phyloP scores from a whole-genome alignment of 2,888 invertebrate genomes.

The Pediacus dermestoides region DNA sequence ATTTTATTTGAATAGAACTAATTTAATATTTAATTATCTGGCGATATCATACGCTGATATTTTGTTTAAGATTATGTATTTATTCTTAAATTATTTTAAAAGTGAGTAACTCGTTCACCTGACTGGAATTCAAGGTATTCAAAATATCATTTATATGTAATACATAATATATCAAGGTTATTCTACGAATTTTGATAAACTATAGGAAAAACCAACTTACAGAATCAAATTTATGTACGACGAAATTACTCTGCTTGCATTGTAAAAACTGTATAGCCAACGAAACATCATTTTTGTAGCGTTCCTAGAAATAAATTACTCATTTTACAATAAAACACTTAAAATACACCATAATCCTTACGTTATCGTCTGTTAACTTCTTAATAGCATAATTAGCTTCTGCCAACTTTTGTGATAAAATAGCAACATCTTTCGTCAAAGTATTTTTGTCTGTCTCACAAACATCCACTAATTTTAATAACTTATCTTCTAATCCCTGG shows the following conservation, averaged over 20 bases:
- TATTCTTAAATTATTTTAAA: too few relatives aligned
- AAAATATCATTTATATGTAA: too few relatives aligned
- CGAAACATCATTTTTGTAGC: slow-evolving; percentile 90
- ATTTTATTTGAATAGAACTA: too few relatives aligned
- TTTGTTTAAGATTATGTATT: too few relatives aligned
- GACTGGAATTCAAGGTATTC: too few relatives aligned
- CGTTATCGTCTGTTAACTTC: slow-evolving; percentile 82
- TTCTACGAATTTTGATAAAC: too few relatives aligned
- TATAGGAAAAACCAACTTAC: slow-evolving; percentile 70
- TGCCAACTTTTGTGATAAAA: slow-evolving; percentile 75
- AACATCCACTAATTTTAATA: slow-evolving; percentile 86
- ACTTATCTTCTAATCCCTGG: slow-evolving; percentile 90
- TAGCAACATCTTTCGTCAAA: slow-evolving; percentile 82
- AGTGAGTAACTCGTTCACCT: too few relatives aligned
- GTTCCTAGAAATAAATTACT: slow-evolving; percentile 63
- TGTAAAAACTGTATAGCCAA: slow-evolving; percentile 90
- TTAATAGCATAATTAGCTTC: slow-evolving; percentile 82
- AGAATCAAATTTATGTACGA: slow-evolving; percentile 84
- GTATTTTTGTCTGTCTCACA: slow-evolving; percentile 86
- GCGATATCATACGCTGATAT: too few relatives aligned
- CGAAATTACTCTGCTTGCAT: slow-evolving; percentile 92
- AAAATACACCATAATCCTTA: slow-evolving; percentile 45
- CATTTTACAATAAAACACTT: slow-evolving; percentile 8
- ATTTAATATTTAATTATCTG: too few relatives aligned
- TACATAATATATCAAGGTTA: too few relatives aligned